Evolutionary conservation across 2,797 vertebrate genomes (phyloP).

Genomic region (Phoxinus dragarum): DNA sequence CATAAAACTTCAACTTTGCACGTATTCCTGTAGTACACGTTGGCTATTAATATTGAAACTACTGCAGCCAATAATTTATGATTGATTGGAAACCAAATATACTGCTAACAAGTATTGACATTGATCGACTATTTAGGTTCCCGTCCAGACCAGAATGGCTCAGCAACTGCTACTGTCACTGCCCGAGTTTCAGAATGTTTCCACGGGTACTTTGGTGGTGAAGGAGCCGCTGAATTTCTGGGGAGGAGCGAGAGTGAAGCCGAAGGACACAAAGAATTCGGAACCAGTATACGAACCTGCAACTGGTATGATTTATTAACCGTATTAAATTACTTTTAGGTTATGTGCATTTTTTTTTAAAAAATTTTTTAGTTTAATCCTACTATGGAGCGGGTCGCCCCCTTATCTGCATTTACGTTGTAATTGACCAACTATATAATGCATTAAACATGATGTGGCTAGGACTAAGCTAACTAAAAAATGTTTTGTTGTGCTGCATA

Average conservation of each 20-base stretch:
- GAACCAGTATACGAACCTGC: constrained; percentile 91
- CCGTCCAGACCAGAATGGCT: constrained; percentile 65
- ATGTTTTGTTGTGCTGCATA: neutral
- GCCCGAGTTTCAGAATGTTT: constrained; percentile 74
- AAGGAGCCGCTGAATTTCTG: constrained; percentile 88
- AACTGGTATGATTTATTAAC: constrained; percentile 79
- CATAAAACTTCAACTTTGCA: neutral
- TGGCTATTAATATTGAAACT: neutral
- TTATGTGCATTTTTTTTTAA: neutral
- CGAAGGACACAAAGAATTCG: constrained; percentile 69
- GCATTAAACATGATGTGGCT: neutral
- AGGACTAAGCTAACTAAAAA: neutral
- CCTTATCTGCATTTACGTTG: neutral
- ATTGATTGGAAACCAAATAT: neutral
- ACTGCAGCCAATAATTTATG: too few relatives aligned
- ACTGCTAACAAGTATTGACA: neutral
- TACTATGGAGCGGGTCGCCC: too few relatives aligned
- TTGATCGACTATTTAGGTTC: neutral
- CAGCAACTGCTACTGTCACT: constrained; percentile 69
- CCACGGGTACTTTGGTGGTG: constrained; percentile 78
- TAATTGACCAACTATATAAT: neutral
- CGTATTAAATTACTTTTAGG: neutral
- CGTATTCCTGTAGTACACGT: neutral
- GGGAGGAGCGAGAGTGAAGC: constrained; percentile 80
- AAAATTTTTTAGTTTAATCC: neutral